Conservation (phyloP, 2,113 vertebrate species). For the Misgurnus mizolepis region DNA sequence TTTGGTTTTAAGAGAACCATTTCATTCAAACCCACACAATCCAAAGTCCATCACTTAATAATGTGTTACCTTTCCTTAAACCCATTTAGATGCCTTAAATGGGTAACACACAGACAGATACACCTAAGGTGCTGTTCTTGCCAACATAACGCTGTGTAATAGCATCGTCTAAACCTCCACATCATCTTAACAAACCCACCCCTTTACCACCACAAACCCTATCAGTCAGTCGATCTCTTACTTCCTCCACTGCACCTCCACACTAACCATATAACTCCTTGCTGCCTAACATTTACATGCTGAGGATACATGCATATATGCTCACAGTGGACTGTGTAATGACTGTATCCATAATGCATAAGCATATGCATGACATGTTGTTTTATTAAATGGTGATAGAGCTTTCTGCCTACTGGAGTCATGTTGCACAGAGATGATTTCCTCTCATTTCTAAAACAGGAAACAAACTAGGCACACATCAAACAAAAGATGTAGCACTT, state of each 20-base stretch:
- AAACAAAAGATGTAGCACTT: too few species aligned
- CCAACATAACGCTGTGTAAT: neutral
- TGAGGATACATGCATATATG: slow-evolving; percentile 11
- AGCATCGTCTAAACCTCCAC: neutral
- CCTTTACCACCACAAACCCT: neutral
- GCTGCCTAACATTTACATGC: neutral
- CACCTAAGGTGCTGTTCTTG: neutral
- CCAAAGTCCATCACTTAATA: neutral
- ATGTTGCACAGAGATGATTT: neutral
- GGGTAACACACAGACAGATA: neutral
- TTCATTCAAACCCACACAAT: slow-evolving; percentile 21
- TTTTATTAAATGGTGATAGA: neutral
- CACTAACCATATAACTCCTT: slow-evolving; percentile 32
- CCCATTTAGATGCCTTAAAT: neutral
- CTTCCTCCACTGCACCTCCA: slow-evolving; percentile 2
- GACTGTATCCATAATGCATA: slow-evolving; percentile 34
- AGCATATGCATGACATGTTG: slow-evolving; percentile 17
- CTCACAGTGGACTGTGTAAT: slow-evolving; percentile 16
- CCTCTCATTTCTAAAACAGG: neutral
- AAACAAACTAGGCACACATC: too few species aligned
- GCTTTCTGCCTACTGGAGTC: slow-evolving; percentile 23
- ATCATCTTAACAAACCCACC: neutral
- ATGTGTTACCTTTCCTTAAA: neutral
- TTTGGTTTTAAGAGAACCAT: slow-evolving; percentile 9
- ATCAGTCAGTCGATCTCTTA: neutral